Evolutionary conservation across 2,888 invertebrate genomes (phyloP), one percentile per base, ranked within the genome.

Genomic region (Colostygia pectinataria): DNA sequence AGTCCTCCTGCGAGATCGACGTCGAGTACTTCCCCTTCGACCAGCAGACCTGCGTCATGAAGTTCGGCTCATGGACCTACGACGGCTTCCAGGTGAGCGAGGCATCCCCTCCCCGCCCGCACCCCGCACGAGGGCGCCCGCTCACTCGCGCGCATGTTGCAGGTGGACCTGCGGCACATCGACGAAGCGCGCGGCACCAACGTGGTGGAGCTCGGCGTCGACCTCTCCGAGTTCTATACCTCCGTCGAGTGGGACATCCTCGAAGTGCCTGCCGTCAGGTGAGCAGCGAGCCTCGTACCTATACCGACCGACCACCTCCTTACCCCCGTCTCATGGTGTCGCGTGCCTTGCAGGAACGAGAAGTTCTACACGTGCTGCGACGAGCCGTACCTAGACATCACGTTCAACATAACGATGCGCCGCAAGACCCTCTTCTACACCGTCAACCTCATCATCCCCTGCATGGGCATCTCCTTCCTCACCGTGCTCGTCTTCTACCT

Each of bases 201-300:
- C 83, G 92, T 96, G 57, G 97, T 97, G 65, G 97, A 96, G 75
- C 94, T 97, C 57, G 99, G 99, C 54, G 98, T 99, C 59, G 99
- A 99, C 88, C 93, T 99, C 63, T 96, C 97, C 61, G 98, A 98
- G 91, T 99, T 99, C 91, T 99, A 99, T 91, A 97, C 96, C 87
- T 98, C 97, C 62, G 99, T 99, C 54, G 99, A 99, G 91, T 99
- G 99, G 99, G 99, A 99, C 90, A 98, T 99, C 74, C 92, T 99
- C 58, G 97, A 97, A 91, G 99, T 98, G 77, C 97, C 97, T 65
- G 97, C 97, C 61, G 96, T 97, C 64, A 94, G 96, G 96, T 96
- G 14, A 45, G 55, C 37, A 9, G 4, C 28, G 1, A 24, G 9
- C 7, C 8, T 0, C 46, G 6, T 39, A 9, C 14, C 10, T 2